A percentile compares a stretch with the other conserved stretches of the same genome.
Evolutionary conservation across 2,888 invertebrate genomes (phyloP).

Genomic region (Hypercompe scribonia): DNA sequence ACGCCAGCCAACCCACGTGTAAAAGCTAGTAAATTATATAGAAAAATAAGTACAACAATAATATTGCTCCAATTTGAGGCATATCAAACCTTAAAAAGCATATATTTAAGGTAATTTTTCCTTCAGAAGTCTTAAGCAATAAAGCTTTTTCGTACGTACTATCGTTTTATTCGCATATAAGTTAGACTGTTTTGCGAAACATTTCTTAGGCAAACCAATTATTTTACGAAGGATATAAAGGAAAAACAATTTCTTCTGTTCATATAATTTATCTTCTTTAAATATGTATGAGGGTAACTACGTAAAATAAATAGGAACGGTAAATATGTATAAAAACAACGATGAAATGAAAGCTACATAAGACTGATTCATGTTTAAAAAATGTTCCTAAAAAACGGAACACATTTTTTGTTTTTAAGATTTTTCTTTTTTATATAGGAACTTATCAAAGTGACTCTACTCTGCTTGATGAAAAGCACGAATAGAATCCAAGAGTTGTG

Average conservation of each 20-base stretch:
- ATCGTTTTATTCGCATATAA: slow-evolving; percentile 9
- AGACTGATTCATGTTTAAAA: neutral
- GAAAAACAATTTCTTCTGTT: slow-evolving; percentile 17
- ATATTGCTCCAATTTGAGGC: neutral
- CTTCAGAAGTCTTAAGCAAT: neutral
- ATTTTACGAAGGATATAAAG: slow-evolving; percentile 17
- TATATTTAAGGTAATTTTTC: neutral
- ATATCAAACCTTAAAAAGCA: neutral
- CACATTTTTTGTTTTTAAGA: neutral
- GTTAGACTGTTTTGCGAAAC: slow-evolving; percentile 6
- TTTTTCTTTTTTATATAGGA: neutral
- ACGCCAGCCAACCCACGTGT: no score
- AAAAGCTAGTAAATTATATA: neutral
- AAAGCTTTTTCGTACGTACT: neutral
- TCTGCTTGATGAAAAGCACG: no score
- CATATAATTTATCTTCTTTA: slow-evolving; percentile 21
- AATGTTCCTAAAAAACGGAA: neutral
- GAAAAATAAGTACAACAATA: neutral
- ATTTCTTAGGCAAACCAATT: slow-evolving; percentile 22
- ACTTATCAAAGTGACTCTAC: no score
- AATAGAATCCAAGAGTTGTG: no score
- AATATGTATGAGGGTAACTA: slow-evolving; percentile 18
- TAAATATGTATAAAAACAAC: slow-evolving; percentile 5
- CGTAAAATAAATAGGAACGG: slow-evolving; percentile 14
- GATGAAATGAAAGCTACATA: neutral